Base-by-base conservation (phyloP, 2,113 vertebrate species). In the Carettochelys insculpta region DNA sequence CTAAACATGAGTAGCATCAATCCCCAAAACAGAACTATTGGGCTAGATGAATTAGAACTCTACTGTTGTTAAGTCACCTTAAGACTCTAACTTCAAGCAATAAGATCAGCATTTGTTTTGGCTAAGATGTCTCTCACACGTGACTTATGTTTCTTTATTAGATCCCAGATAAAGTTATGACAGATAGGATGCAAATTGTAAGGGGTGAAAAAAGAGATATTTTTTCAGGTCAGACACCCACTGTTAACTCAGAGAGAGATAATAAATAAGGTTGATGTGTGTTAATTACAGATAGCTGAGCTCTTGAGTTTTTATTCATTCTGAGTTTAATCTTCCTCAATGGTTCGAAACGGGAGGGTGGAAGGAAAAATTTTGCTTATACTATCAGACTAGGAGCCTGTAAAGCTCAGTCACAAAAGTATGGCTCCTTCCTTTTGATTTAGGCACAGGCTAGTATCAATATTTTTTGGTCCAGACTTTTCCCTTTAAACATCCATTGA, bases 361-460 rank as follows among this genome's bases (percentile, higher is more conserved):
- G 1, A 8, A 4, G 20, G 31, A 41, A 1, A 0, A 13, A 9
- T 68, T 56, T 90, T 11, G 24, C 76, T 89, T n/a, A 34, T 16
- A 38, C 11, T 24, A 0, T 0, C 8, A 2, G 1, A 5, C n/a
- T 1, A 52, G 34, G n/a, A 89, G 14, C 1, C n/a, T 25, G 4
- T 11, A 65, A 14, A 82, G 25, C 24, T 41, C 19, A 80, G 38
- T 43, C 38, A 80, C 1, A 1, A 29, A 31, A 24, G 3, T 29
- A 43, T 47, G 45, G n/a, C 71, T 71, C 7, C 25, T 6, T 7
- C 11, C 47, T 77, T 85, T 45, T n/a, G 7, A 1, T 85, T 8
- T 47, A 3, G 83, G 45, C 5, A 56, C 27, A 54, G 53, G 11
- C 16, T 71, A 56, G 47, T 17, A 38, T 3, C 5, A 20, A 3